Percentiles rank a stretch among this genome's conserved stretches.
Evolutionary conservation across 2,888 invertebrate species (phyloP).

Genomic region (Latrodectus hesperus): DNA sequence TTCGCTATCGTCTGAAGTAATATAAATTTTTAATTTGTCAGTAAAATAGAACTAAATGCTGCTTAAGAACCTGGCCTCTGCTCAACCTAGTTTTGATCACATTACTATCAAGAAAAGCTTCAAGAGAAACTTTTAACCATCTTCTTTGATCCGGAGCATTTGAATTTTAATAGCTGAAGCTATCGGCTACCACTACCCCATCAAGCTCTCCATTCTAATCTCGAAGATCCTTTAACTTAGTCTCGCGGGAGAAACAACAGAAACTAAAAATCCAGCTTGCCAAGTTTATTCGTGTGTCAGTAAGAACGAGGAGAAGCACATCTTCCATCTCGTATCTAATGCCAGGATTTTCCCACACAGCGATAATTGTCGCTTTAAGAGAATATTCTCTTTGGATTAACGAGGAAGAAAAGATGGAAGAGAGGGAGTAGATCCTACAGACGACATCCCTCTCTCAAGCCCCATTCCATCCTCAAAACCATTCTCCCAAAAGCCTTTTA

Average conservation of each 20-base stretch:
- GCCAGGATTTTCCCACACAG: slow-evolving; percentile 59
- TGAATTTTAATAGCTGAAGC: not conserved
- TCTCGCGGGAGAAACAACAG: slow-evolving; percentile 39
- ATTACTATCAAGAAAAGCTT: too few relatives aligned
- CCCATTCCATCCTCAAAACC: slow-evolving; percentile 2
- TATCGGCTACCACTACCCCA: too few relatives aligned
- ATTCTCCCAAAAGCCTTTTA: slow-evolving; percentile 7
- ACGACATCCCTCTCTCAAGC: slow-evolving; percentile 7
- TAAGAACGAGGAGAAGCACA: not conserved
- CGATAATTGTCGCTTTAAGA: slow-evolving; percentile 58
- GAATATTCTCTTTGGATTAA: slow-evolving; percentile 56
- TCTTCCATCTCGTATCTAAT: slow-evolving; percentile 35
- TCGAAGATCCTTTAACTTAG: slow-evolving; percentile 57
- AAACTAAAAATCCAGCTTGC: slow-evolving; percentile 64
- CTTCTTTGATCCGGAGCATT: slow-evolving; percentile 2
- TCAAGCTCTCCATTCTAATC: slow-evolving; percentile 28
- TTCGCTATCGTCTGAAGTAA: too few relatives aligned
- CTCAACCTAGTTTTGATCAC: too few relatives aligned
- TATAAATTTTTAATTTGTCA: too few relatives aligned
- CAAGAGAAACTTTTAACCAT: not conserved
- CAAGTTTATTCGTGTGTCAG: slow-evolving; percentile 31
- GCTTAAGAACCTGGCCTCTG: too few relatives aligned
- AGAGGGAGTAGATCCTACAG: not conserved
- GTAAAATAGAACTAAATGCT: too few relatives aligned
- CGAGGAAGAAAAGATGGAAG: slow-evolving; percentile 4